Base-by-base conservation (phyloP, 2,797 vertebrate species). In the Centropyge bicolor region DNA sequence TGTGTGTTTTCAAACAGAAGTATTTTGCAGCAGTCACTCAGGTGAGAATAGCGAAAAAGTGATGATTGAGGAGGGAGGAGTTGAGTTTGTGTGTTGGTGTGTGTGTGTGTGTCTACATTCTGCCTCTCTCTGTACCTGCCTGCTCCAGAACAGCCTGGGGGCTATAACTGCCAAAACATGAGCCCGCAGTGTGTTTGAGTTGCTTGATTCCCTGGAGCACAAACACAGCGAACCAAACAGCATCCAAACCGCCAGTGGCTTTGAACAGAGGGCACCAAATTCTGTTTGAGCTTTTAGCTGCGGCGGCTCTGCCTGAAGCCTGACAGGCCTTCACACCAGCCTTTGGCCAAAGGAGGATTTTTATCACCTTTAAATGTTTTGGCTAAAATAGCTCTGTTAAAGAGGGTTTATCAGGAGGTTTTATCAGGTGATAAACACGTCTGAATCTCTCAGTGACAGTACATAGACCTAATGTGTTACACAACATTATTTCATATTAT, bases 111-210 rank as follows among this genome's bases (percentile, higher is more conserved):
- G 10, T 56, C 66, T 78, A 61, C 54, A 65, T 55, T 61, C 27
- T 13, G 48, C 57, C 48, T 68, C 19, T 51, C 46, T 60, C 31
- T 60, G 22, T 22, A 19, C 41, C 3, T 5, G 38, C 43, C 31
- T 20, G 65, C 63, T 76, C 4, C 45, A 75, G 62, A 61, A 62
- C 69, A 65, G 79, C 83, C 84, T 27, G 0, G 17, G 67, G 80
- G 71, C 68, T 68, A 11, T 66, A 85, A 85, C 85, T 86, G 84
- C 63, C 82, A 91, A 72, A 85, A 84, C 75, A 72, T 16, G 64
- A 75, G 76, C 57, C 43, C 70, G 70, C 73, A 69, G 54, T 77
- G 55, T 54, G 70, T 78, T 91, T 41, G 52, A 79, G 73, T 59
- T 63, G 61, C 66, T 74, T 12, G 70, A 77, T 61, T 78, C 73